Percentiles rank a stretch among this genome's conserved stretches.
Evolutionary conservation across 2,113 vertebrate genomes (phyloP).

Genomic region (Tiliqua scincoides): DNA sequence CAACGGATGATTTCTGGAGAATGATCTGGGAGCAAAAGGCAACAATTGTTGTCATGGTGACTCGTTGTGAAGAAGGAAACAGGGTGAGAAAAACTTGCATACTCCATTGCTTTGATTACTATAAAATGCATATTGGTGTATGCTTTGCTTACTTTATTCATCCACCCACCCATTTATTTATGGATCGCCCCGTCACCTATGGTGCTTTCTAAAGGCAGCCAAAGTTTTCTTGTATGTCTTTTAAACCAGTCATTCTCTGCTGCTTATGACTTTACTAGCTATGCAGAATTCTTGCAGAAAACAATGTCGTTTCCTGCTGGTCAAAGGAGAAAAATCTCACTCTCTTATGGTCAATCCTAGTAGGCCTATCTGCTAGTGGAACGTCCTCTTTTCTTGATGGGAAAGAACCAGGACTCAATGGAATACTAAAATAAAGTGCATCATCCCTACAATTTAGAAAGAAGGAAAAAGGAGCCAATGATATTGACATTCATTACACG

Average conservation of each 20-base stretch:
- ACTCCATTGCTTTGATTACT: neutral
- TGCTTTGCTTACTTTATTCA: neutral
- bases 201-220: neutral
- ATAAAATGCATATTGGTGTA: neutral
- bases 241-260: neutral
- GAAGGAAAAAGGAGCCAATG: neutral
- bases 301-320: neutral
- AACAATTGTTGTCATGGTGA: slow-evolving; percentile 97
- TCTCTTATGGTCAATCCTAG: too few relatives aligned
- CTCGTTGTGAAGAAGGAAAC: slow-evolving; percentile 94
- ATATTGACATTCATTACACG: neutral
- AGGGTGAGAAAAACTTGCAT: slow-evolving; percentile 76
- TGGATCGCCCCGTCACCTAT: neutral
- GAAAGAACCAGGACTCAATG: too few relatives aligned
- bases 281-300: neutral
- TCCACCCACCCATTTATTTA: neutral
- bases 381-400: too few relatives aligned
- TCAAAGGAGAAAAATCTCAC: neutral
- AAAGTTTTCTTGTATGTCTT: neutral
- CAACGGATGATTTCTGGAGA: slow-evolving; percentile 92
- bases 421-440: too few relatives aligned
- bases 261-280: neutral
- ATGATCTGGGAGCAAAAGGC: slow-evolving; percentile 98
- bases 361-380: too few relatives aligned
- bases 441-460: too few relatives aligned